Conservation (phyloP, 2,797 vertebrate species). For the Xenops minutus region DNA sequence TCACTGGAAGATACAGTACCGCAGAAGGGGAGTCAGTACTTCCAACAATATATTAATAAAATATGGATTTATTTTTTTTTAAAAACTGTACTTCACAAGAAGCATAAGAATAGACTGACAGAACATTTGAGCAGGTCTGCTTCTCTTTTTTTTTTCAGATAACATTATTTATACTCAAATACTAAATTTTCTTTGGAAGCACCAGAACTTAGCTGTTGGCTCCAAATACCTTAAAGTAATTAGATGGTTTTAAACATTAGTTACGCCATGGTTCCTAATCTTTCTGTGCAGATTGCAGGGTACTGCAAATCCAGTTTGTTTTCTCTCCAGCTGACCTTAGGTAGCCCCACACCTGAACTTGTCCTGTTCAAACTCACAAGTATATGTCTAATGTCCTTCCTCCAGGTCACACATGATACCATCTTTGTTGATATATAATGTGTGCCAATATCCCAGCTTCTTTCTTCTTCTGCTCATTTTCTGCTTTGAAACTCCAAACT, state of each 20-base stretch:
- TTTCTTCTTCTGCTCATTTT: neutral
- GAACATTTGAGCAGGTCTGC: neutral
- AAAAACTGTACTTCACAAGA: neutral
- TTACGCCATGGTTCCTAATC: neutral
- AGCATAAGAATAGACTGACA: neutral
- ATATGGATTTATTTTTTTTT: neutral
- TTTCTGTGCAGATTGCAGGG: neutral
- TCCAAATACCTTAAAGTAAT: neutral
- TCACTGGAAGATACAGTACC: neutral
- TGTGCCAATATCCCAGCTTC: neutral
- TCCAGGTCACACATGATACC: rapidly evolving
- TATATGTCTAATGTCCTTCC: neutral
- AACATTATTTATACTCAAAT: neutral
- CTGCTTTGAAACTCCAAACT: neutral
- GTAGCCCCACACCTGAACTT: neutral
- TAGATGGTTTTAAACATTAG: neutral
- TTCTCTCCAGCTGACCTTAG: neutral
- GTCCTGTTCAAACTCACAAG: neutral
- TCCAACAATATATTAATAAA: slow-evolving; percentile 1
- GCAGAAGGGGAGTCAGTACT: slow-evolving; percentile 6
- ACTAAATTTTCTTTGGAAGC: neutral
- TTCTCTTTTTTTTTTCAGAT: neutral
- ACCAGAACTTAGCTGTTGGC: neutral
- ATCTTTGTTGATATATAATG: neutral
- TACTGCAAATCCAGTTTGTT: neutral